Evolutionary conservation across 2,797 vertebrate genomes (phyloP), one percentile per base, ranked within the genome.

Genomic region (Bryconaethiops microstoma): DNA sequence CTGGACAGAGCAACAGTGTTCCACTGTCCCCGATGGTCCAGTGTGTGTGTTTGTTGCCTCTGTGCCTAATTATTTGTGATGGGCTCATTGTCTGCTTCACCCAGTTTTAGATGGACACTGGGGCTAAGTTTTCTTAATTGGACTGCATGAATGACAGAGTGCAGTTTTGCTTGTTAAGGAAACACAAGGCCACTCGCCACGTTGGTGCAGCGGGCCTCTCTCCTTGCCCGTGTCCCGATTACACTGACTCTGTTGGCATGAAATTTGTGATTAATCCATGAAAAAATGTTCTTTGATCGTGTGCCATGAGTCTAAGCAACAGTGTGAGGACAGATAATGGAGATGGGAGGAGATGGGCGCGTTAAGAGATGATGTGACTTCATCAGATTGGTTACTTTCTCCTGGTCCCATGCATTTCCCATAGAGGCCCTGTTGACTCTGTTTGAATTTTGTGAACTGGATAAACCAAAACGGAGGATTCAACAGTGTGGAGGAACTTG

Each of bases 41-140:
- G 50, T 73, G 0, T 0, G 23, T 35, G 71, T 76, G 65, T 81
- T 71, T 79, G 76, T 73, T 67, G 39, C 16, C 67, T 29, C 23
- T 57, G 42, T 39, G 55, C 40, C 29, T 62, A 85, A 82, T 57
- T 35, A 63, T 80, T 85, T 68, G 70, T 85, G 80, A 87, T 71
- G 63, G 73, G 8, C 65, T 75, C 48, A 70, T 78, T 82, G 78
- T 83, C 63, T 80, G 16, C 62, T 81, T 79, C 60, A 74, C 52
- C 62, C 62, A 78, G 45, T 69, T 74, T 79, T 21, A 69, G 45
- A 62, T 76, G 55, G 19, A 57, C 9, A 74, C 50, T 70, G 57
- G 7, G 29, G 55, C 83, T 78, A 78, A 78, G 68, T 71, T 55
- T 83, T 81, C 2, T 75, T 86, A 84, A 83, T 86, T 84, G 83